Base-by-base conservation (phyloP, 2,888 invertebrate species). In the Erebia palarica region DNA sequence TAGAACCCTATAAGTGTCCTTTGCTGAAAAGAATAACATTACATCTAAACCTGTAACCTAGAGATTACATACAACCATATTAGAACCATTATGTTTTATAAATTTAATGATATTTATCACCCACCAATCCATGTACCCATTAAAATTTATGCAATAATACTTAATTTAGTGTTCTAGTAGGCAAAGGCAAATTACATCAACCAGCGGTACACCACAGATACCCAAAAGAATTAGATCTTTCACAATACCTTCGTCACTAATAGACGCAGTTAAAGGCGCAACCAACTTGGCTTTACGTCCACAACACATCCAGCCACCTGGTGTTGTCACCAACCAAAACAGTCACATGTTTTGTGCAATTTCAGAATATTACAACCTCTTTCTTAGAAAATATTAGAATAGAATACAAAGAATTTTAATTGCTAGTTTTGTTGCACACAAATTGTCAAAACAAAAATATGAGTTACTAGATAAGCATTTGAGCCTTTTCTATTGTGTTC, bases 231-330 rank as follows among this genome's bases (percentile, higher is more conserved):
- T 69, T 55, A 72, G 18, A 69, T 55, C 49, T 63, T 44, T 69
- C 64, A 77, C 79, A 80, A 82, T 90, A 89, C 90, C 91, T 90
- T 84, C 75, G 53, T 79, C 73, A 65, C 79, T 76, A 83, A 73
- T 81, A 72, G 83, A 63, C 63, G 21, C 63, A 49, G 63, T 82
- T 80, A 87, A 78, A 69, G 89, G 88, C 75, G 85, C 84, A 76
- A 91, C 84, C 72, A 79, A 82, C 81, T 84, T 84, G 80, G 78
- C 76, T 75, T 84, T 88, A 83, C 86, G 86, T 84, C 86, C 84
- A 90, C 91, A 92, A 91, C 90, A 91, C 80, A 88, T 82, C 90
- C 87, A 90, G 80, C 82, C 79, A 79, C 88, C 91, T 91, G 84
- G 80, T 78, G 78, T 81, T 76, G 83, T 74, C 81, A 85, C 82